Percentiles rank a stretch among this genome's conserved stretches.
Conservation (phyloP, 2,113 vertebrate genomes). For the Alaudala cheleensis region DNA sequence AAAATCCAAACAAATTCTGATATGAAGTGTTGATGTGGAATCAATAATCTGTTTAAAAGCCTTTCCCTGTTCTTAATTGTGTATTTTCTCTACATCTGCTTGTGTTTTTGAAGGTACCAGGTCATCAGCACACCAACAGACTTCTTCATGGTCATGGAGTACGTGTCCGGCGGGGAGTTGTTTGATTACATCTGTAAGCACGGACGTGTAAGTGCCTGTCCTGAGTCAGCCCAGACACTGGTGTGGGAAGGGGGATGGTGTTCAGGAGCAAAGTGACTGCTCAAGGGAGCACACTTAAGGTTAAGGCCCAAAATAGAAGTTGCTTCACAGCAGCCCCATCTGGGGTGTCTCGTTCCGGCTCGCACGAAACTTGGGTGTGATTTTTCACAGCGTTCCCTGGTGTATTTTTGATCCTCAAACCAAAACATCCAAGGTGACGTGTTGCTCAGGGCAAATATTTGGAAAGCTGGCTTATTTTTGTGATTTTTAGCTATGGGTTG, state of each 20-base stretch:
- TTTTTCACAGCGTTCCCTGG: neutral
- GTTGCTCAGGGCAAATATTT: slow-evolving; percentile 14
- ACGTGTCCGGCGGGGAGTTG: slow-evolving; percentile 94
- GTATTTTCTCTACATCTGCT: neutral
- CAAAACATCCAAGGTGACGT: neutral
- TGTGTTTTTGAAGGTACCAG: slow-evolving; percentile 86
- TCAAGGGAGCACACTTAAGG: neutral
- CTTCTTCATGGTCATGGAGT: slow-evolving; percentile 99
- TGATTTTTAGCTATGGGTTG: neutral
- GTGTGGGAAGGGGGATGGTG: neutral
- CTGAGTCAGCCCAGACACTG: neutral
- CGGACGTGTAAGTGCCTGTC: slow-evolving; percentile 87
- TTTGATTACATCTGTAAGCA: slow-evolving; percentile 99
- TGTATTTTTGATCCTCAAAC: neutral
- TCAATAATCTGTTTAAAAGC: neutral
- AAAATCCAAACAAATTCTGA: neutral
- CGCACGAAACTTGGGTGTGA: neutral
- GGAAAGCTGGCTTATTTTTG: neutral
- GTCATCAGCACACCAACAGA: slow-evolving; percentile 98
- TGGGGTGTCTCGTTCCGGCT: neutral
- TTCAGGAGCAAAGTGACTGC: neutral
- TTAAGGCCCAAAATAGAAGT: slow-evolving; percentile 53
- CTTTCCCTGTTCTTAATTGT: neutral
- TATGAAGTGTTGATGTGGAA: neutral
- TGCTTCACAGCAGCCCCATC: slow-evolving; percentile 27